These are phyloP conservation scores for Drosophila phalerata DNA, from an alignment of 2,888 invertebrate species.

Conservation along the genomic window DNA sequence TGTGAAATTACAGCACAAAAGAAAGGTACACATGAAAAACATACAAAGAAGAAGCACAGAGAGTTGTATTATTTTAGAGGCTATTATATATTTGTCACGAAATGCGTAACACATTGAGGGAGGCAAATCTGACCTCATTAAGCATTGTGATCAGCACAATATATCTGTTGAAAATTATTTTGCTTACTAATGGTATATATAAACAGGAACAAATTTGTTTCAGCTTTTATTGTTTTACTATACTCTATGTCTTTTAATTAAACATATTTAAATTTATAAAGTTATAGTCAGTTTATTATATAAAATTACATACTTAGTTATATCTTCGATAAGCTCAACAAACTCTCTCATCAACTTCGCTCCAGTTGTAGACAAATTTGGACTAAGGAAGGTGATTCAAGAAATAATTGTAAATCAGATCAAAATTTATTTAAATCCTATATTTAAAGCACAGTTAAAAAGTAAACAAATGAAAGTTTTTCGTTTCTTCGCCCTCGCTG, in stretches of 20 bases:
- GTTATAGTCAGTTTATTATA: too few species aligned
- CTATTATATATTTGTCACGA: conserved; percentile 13
- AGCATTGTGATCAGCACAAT: background rate
- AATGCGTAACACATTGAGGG: conserved; percentile 13
- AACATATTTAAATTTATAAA: too few species aligned
- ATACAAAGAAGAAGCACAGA: conserved; percentile 14
- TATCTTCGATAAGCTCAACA: too few species aligned
- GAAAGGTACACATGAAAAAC: conserved; percentile 13
- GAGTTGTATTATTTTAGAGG: conserved; percentile 9
- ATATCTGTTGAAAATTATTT: background rate
- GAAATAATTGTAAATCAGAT: conserved; percentile 6
- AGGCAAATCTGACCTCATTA: conserved; percentile 14
- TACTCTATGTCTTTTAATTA: too few species aligned
- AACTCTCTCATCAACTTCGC: too few species aligned
- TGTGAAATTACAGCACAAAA: conserved; percentile 71
- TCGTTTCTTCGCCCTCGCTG: conserved; percentile 23
- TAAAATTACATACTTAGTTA: too few species aligned
- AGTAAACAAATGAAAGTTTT: conserved; percentile 38
- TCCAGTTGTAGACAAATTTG: too few species aligned
- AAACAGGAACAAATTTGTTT: too few species aligned
- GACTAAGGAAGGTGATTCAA: too few species aligned
- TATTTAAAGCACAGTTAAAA: conserved; percentile 6
- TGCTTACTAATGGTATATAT: background rate
- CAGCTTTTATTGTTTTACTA: too few species aligned
- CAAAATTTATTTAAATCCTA: conserved; percentile 9